Conservation (phyloP, 2,113 vertebrate genomes). For the Menidia beryllina region DNA sequence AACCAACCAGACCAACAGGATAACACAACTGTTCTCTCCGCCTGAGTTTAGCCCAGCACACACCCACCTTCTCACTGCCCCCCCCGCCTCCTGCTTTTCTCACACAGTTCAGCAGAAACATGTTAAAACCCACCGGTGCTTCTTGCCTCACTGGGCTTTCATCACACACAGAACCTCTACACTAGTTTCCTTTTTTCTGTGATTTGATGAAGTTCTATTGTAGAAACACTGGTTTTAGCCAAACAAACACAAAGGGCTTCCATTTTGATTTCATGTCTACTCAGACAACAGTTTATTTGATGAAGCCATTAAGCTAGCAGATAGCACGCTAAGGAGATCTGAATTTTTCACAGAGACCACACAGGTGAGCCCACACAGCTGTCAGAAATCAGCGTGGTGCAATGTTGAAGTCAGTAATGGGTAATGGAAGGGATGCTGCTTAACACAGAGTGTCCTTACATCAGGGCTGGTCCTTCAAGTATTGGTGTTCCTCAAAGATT, state of each 20-base stretch:
- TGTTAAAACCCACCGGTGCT: background rate
- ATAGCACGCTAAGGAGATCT: too few species aligned
- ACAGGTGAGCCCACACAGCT: background rate
- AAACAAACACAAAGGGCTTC: too few species aligned
- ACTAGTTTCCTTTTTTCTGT: too few species aligned
- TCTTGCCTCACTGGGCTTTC: background rate
- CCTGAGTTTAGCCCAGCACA: constrained; percentile 13
- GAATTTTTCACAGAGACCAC: too few species aligned
- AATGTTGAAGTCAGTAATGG: too few species aligned
- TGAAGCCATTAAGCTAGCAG: background rate
- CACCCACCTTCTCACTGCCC: constrained; percentile 12
- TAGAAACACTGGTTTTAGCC: too few species aligned
- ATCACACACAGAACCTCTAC: background rate
- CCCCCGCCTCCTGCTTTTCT: background rate
- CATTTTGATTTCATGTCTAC: background rate
- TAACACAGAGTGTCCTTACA: too few species aligned
- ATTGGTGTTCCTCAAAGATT: too few species aligned
- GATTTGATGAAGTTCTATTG: background rate
- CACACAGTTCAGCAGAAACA: background rate
- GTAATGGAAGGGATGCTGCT: too few species aligned
- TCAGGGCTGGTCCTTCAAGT: too few species aligned
- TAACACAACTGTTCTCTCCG: constrained; percentile 41
- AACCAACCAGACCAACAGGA: constrained; percentile 65
- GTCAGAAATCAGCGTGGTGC: background rate
- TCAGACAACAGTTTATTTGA: background rate